Evolutionary conservation across 2,888 invertebrate genomes (phyloP).

Genomic region (Eupithecia inturbata): DNA sequence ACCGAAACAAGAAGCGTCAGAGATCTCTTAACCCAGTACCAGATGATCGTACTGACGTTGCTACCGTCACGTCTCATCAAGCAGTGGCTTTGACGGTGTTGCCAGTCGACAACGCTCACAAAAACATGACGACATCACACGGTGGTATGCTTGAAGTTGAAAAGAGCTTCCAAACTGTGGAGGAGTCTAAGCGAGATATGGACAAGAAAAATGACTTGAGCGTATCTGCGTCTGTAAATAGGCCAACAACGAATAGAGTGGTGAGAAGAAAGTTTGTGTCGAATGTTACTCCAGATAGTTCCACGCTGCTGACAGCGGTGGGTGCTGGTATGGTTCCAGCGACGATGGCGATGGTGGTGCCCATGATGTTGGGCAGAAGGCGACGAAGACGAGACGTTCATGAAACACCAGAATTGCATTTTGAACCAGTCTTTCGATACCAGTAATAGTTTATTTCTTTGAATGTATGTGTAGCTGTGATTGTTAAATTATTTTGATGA

Average conservation of each 20-base stretch:
- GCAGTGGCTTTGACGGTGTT: slow-evolving; percentile 88
- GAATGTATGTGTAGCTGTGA: slow-evolving; percentile 49
- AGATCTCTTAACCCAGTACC: slow-evolving; percentile 64
- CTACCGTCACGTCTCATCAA: slow-evolving; percentile 78
- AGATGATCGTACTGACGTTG: slow-evolving; percentile 59
- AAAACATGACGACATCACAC: slow-evolving; percentile 87
- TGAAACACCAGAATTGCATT: slow-evolving; percentile 47
- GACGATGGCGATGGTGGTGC: slow-evolving; percentile 91
- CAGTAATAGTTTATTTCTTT: slow-evolving; percentile 42
- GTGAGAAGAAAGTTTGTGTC: slow-evolving; percentile 67
- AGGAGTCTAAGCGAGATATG: slow-evolving; percentile 81
- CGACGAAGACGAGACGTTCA: slow-evolving; percentile 65
- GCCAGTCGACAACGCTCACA: slow-evolving; percentile 86
- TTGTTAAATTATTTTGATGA: slow-evolving; percentile 46
- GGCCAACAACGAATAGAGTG: slow-evolving; percentile 64
- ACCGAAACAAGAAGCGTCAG: slow-evolving; percentile 83
- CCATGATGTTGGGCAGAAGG: slow-evolving; percentile 87
- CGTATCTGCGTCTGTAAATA: slow-evolving; percentile 59
- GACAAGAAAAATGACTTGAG: slow-evolving; percentile 71
- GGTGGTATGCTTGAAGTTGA: slow-evolving; percentile 91
- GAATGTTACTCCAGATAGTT: slow-evolving; percentile 78
- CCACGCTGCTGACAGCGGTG: slow-evolving; percentile 88
- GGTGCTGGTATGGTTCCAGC: slow-evolving; percentile 92
- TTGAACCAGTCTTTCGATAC: slow-evolving; percentile 59
- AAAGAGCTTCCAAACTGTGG: slow-evolving; percentile 88